phyloP scores from a whole-genome alignment of 2,888 invertebrate species.

The Deroplatys truncata region DNA sequence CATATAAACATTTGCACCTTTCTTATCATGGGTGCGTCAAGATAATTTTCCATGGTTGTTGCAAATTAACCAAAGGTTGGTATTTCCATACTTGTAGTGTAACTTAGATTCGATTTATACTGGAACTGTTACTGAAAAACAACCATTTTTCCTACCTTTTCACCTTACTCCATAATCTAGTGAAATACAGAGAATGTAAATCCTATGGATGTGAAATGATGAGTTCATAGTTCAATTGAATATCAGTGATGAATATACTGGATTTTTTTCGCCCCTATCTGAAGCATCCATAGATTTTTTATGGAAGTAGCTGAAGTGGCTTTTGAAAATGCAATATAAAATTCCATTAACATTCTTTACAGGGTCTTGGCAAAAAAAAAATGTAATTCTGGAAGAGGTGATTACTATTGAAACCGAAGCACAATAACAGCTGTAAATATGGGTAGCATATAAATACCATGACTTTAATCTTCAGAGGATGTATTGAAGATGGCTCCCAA shows the following conservation, averaged over 20 bases:
- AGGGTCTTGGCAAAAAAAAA: not conserved
- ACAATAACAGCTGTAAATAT: not conserved
- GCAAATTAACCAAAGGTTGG: too few species aligned
- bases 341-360: not conserved
- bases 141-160: too few species aligned
- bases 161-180: too few species aligned
- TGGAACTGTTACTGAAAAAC: too few species aligned
- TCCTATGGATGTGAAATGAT: too few species aligned
- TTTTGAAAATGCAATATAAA: not conserved
- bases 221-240: conserved; percentile 44
- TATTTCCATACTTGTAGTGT: too few species aligned
- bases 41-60: too few species aligned
- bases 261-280: conserved; percentile 43
- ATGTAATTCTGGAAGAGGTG: not conserved
- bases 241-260: conserved; percentile 36
- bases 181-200: too few species aligned
- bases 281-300: conserved; percentile 24
- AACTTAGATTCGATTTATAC: too few species aligned
- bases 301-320: too few species aligned
- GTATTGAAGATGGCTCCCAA: too few species aligned
- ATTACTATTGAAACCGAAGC: not conserved
- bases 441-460: not conserved
- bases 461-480: not conserved
- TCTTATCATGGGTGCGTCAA: too few species aligned
- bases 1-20: not conserved